phyloP scores from a whole-genome alignment of 1,140 invertebrate genomes.

The Drosophila funebris region DNA sequence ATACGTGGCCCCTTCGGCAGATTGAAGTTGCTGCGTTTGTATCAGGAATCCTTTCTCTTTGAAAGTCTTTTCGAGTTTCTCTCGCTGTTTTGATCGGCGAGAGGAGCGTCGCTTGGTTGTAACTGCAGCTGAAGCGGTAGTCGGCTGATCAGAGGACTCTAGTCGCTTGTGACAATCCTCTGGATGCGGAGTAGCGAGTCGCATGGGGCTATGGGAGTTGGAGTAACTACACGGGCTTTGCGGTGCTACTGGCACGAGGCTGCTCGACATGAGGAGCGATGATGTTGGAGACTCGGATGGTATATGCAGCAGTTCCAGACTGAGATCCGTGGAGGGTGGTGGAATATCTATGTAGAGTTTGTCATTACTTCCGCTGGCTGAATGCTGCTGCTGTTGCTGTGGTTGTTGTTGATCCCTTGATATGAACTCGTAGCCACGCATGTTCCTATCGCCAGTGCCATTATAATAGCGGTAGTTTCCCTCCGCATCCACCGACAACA shows the following conservation, averaged over 20 bases:
- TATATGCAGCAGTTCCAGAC: constrained; percentile 83
- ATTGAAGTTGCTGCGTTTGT: constrained; percentile 95
- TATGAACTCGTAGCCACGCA: constrained; percentile 90
- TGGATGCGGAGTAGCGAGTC: constrained; percentile 14
- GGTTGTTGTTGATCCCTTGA: constrained; percentile 87
- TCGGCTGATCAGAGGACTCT: constrained; percentile 22
- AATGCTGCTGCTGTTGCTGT: constrained; percentile 56
- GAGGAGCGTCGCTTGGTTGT: constrained; percentile 88
- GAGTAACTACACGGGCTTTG: constrained; percentile 57
- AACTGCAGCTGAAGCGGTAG: constrained; percentile 64
- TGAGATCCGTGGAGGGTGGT: constrained; percentile 79
- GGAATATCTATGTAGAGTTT: constrained; percentile 84
- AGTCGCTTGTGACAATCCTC: constrained; percentile 17
- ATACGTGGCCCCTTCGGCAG: constrained; percentile 95
- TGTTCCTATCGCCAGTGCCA: constrained; percentile 89
- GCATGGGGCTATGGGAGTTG: constrained; percentile 54
- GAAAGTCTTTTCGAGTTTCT: constrained; percentile 95
- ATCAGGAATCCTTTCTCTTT: constrained; percentile 96
- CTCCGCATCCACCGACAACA: constrained; percentile 93
- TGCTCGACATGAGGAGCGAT: constrained; percentile 55
- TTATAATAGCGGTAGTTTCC: constrained; percentile 94
- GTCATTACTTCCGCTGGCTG: constrained; percentile 81
- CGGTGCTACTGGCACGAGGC: constrained; percentile 38
- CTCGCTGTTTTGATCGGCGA: constrained; percentile 91
- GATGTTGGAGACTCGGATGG: constrained; percentile 82